Base-by-base conservation (phyloP, 2,888 invertebrate species). In the Caenorhabditis uteleia region DNA sequence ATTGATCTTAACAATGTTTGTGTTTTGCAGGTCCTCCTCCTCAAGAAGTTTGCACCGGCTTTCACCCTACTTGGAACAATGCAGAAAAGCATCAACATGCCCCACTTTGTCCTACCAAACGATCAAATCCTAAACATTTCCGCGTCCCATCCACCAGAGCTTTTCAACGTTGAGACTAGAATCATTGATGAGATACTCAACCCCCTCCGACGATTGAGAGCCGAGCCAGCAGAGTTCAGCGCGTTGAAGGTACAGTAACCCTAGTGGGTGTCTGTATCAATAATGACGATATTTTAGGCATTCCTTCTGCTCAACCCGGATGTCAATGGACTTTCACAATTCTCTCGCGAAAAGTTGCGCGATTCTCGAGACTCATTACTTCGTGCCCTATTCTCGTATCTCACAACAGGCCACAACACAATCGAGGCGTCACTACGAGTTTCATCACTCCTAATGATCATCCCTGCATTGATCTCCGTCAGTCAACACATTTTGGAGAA, bases 41-140 rank as follows among this genome's bases (percentile, higher is more conserved):
- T 80, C 36, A 78, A 77, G 40, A 73, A 78, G 44, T 59, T 65
- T 40, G 60, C 77, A 0, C 65, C 77, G 6, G 69, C 81, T 7
- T 82, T 81, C 54, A 68, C 77, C 2, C 74, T 81, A 4, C 68
- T 81, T 2, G 61, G 69, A 12, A 70, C 68, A 5, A 61, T 79
- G 18, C 81, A 81, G 54, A 54, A 76, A n/a, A 78, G 78, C 23
- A 66, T 80, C 47, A 62, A 70, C 21, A 56, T 74, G 7, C 60
- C 75, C 4, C 77, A 78, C 42, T 70, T 81, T 39, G 65, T 79
- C 4, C 69, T 81, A 8, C 80, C 81, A 23, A 77, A 81, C 46
- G 79, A 76, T 60, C 68, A 72, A 48, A 56, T 73, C 25, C 70
- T 80, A 29, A 64, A 71, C 27, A 57, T 76, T n/a, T 68, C 75